A percentile compares a stretch with the other conserved stretches of the same genome.
phyloP scores from a whole-genome alignment of 2,797 vertebrate genomes.

The Pipistrellus pygmaeus region DNA sequence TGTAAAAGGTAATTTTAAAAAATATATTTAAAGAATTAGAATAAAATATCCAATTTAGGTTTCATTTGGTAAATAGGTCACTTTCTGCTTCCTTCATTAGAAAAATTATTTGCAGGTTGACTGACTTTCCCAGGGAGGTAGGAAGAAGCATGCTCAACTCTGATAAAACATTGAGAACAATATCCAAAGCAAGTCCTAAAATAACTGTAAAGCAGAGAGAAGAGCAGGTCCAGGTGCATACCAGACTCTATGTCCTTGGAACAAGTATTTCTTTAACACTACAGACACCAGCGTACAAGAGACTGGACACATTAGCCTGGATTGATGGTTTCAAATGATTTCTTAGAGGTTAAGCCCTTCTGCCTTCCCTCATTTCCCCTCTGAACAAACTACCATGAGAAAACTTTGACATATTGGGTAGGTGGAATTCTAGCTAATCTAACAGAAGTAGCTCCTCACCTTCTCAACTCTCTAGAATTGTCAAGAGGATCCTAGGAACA shows the following conservation, averaged over 20 bases:
- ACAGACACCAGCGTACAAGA: neutral
- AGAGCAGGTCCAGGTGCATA: neutral
- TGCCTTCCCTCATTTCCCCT: neutral
- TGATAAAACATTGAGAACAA: neutral
- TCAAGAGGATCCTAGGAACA: neutral
- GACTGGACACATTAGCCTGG: neutral
- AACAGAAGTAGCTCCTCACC: neutral
- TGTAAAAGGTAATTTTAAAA: neutral
- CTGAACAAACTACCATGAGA: neutral
- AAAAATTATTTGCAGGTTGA: constrained; percentile 1
- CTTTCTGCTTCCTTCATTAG: neutral
- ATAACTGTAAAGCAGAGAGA: neutral
- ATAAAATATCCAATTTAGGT: neutral
- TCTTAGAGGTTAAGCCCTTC: neutral
- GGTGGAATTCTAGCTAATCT: neutral
- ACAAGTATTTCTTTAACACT: neutral
- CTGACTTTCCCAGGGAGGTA: neutral
- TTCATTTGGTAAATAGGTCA: neutral
- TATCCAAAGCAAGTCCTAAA: neutral
- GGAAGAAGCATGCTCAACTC: neutral
- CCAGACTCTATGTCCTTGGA: fast-evolving
- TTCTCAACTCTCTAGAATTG: neutral
- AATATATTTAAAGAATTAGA: neutral
- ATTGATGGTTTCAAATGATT: neutral
- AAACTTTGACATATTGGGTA: neutral